Evolutionary conservation across 1,140 invertebrate species (phyloP), one percentile per base, ranked within the genome.

Genomic region (Drosophila persimilis): DNA sequence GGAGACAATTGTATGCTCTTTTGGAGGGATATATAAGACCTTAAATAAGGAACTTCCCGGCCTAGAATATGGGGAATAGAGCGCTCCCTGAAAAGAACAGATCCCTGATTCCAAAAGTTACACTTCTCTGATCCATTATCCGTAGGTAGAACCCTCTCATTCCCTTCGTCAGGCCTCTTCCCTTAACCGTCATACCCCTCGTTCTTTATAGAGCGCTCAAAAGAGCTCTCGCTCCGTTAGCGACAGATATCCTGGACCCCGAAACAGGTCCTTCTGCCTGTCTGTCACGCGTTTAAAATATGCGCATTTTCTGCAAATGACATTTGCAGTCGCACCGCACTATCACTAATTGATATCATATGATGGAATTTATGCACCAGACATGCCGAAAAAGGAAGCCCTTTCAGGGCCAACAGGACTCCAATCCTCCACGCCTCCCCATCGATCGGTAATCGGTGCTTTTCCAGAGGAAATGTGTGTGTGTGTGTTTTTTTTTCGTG

Each of bases 341-440:
- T 86, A 85, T 85, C 81, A 85, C 81, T 85, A 85, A 85, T 85
- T 85, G 81, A 85, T 85, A 85, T 85, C 81, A 86, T 85, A 85
- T 85, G 81, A 85, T 85, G 81, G 81, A 85, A 85, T 86, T 85
- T 86, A 85, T 85, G 81, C 77, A 78, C 81, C 35, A 85, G 81
- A 77, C 81, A 65, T 60, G 17, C 62, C 51, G 5, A 31, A 51
- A 24, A 39, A 51, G 50, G 53, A 54, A 54, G 59, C 11, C 24
- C 59, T 26, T 24, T 13, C 50, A 15, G 35, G 35, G 35, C 35
- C 35, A 13, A 39, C 11, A 5, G 35, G 35, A 13, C 11, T 11
- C 31, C 31, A 9, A 2, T 13, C 26, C 35, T n/a, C 54, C 35
- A 11, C 41, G 11, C 39, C 45, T 26, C 57, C 22, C 52, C 46